Percentiles rank a stretch among this genome's conserved stretches.
These are phyloP conservation scores for Brachypteracias leptosomus DNA, from an alignment of 2,113 vertebrate genomes.

Conservation along the genomic window DNA sequence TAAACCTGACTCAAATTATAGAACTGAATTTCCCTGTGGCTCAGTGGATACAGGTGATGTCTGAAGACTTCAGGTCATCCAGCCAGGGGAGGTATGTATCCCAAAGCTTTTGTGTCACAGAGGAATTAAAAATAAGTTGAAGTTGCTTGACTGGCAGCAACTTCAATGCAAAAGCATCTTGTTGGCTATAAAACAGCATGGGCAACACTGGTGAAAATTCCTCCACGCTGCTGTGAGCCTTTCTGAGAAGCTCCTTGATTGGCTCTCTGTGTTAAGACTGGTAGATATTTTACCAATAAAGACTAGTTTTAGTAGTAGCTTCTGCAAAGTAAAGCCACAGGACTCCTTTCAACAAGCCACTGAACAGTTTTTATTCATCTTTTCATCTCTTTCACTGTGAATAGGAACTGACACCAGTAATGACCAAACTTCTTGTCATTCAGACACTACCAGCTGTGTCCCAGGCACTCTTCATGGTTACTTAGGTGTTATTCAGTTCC, in stretches of 20 bases:
- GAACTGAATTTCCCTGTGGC: background rate
- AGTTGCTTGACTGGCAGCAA: background rate
- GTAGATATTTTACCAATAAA: background rate
- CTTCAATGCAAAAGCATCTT: background rate
- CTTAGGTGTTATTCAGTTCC: background rate
- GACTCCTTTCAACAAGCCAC: background rate
- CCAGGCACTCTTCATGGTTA: background rate
- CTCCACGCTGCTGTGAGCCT: background rate
- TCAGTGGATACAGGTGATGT: background rate
- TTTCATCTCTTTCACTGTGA: background rate
- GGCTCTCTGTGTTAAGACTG: background rate
- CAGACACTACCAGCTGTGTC: background rate
- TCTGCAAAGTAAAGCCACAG: background rate
- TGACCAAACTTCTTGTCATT: background rate
- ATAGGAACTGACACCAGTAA: background rate
- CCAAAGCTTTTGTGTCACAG: background rate
- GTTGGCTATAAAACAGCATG: background rate
- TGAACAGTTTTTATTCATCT: background rate
- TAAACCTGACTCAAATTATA: background rate
- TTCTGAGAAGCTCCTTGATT: background rate
- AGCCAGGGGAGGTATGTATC: background rate
- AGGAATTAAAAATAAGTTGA: background rate
- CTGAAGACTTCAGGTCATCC: background rate
- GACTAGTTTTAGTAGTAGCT: background rate
- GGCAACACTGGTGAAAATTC: background rate